A percentile compares a stretch with the other conserved stretches of the same genome.
Evolutionary conservation across 2,113 vertebrate species (phyloP).

Genomic region (Circaetus cinerascens): DNA sequence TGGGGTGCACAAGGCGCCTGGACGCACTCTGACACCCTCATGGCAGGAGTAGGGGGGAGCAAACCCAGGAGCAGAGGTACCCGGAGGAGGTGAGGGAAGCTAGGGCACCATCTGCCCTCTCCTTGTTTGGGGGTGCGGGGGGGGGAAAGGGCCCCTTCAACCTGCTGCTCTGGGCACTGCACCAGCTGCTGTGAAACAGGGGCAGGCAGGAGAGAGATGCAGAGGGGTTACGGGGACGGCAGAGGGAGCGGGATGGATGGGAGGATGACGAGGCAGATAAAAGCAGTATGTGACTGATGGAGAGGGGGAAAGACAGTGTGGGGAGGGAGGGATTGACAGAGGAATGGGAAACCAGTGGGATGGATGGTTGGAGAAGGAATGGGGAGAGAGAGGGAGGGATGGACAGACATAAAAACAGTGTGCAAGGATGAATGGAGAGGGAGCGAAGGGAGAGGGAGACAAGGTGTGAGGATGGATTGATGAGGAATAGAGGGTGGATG

Average conservation of each 20-base stretch:
- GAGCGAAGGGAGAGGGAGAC: not conserved
- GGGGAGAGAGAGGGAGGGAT: too few species aligned
- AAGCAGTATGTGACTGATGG: not conserved
- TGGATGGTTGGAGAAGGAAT: not conserved
- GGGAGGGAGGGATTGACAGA: not conserved
- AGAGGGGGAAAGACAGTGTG: not conserved
- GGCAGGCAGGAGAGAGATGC: not conserved
- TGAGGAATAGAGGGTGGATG: not conserved
- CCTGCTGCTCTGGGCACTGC: not conserved
- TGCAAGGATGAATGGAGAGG: not conserved
- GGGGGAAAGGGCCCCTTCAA: not conserved
- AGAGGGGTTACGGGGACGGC: rapidly evolving
- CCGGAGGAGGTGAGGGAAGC: rapidly evolving
- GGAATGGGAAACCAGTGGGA: not conserved
- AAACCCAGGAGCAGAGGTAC: not conserved
- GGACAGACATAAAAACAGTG: too few species aligned
- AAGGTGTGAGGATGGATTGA: not conserved
- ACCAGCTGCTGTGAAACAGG: not conserved
- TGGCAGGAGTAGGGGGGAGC: not conserved
- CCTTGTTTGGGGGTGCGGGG: too few species aligned
- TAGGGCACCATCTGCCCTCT: not conserved
- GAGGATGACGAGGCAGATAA: not conserved
- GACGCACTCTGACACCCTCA: rapidly evolving
- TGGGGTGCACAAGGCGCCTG: not conserved
- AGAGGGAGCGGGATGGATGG: not conserved